phyloP scores from a whole-genome alignment of 2,797 vertebrate species.

The Dendrocincla tyrannina region DNA sequence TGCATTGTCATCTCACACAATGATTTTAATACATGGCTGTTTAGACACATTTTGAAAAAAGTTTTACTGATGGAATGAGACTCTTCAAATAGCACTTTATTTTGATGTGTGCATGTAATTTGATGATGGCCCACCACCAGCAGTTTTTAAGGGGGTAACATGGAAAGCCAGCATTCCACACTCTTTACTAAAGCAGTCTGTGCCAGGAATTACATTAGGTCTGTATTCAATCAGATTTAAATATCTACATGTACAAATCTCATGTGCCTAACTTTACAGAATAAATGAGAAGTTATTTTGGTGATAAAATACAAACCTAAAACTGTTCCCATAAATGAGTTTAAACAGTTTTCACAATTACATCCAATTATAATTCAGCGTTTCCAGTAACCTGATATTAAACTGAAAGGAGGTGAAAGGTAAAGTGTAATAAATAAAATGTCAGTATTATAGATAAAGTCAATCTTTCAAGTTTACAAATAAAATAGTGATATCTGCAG shows the following conservation, averaged over 20 bases:
- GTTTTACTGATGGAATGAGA: neutral
- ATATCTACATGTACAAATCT: neutral
- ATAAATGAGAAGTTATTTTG: neutral
- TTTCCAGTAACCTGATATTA: neutral
- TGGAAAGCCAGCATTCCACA: neutral
- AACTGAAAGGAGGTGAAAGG: neutral
- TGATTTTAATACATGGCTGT: neutral
- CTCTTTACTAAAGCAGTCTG: neutral
- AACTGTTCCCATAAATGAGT: neutral
- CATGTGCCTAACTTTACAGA: neutral
- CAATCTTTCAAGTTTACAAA: neutral
- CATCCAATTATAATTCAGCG: neutral
- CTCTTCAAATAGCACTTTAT: neutral
- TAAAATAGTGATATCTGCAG: neutral
- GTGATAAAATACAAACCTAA: neutral
- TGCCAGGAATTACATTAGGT: neutral
- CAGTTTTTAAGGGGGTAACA: neutral
- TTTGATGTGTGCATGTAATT: neutral
- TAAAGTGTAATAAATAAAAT: neutral
- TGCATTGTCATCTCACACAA: neutral
- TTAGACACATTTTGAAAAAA: neutral
- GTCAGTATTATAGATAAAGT: neutral
- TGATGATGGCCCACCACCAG: neutral
- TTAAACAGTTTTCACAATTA: neutral
- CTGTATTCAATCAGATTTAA: neutral